Base-by-base conservation (phyloP, 92 coral and sea anemone genomes). In the Siderastrea radians region DNA sequence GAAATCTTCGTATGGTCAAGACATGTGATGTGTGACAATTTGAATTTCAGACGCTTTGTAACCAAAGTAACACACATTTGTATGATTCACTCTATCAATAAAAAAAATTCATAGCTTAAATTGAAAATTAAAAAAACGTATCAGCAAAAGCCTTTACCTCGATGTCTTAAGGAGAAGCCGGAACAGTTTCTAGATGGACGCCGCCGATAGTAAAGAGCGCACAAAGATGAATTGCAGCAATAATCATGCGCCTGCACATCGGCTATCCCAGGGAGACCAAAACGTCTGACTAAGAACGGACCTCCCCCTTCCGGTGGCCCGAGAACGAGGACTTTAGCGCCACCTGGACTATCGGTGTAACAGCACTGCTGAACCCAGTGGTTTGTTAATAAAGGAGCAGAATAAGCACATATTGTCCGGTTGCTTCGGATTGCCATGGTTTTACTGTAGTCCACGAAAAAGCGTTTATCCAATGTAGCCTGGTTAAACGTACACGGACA, bases 211-310 rank as follows among this genome's bases (percentile, higher is more conserved):
- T 87, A 91, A 14, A 78, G 73, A 3, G 82, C 83, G 49, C 94
- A 91, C 47, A 82, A 16, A 14, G 80, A 74, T 49, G 85, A 68
- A 76, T 68, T 68, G 49, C 94, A 91, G n/a, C 94, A 91, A n/a
- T 79, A 61, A 9, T 54, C 72, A 60, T 88, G 91, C 0, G 88
- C 94, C 7, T 87, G 75, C 38, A 62, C n/a, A 57, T 91, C 94
- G 43, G 71, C 61, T 11, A 91, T 74, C 38, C 50, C 58, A 54
- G 77, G 88, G 58, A 51, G 10, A 12, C 68, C 59, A 17, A 11
- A 3, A 1, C n/a, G 7, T 48, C 57, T 16, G 3, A 58, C 10
- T 48, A 85, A 58, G 12, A 52, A 77, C 15, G 83, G 43, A 7
- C 58, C 57, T 8, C 89, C 89, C 60, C 77, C 84, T 3, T 85